A percentile compares a stretch with the other conserved stretches of the same genome.
These are phyloP conservation scores for Columba livia DNA, from an alignment of 2,113 vertebrate species.

Conservation along the genomic window DNA sequence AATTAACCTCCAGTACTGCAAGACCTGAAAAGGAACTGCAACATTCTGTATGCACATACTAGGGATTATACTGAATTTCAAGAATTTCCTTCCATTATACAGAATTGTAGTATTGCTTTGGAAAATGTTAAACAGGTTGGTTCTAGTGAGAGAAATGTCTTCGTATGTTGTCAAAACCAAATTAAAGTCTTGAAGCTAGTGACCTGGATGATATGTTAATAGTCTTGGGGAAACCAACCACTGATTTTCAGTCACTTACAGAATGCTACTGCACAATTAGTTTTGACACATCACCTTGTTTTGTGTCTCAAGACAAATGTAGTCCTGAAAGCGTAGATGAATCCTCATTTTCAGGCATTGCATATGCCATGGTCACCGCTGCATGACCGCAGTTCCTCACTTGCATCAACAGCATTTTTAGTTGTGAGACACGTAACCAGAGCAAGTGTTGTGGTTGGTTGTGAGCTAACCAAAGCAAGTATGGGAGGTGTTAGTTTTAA, in stretches of 20 bases:
- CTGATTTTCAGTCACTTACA: neutral
- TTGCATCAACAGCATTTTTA: neutral
- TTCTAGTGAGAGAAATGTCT: neutral
- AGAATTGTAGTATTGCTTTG: neutral
- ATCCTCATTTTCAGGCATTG: neutral
- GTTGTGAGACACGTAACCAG: neutral
- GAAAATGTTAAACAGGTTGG: neutral
- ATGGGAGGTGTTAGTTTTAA: neutral
- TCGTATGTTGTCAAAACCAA: neutral
- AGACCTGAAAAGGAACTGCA: neutral
- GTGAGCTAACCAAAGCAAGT: neutral
- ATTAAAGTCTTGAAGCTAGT: neutral
- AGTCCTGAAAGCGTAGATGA: neutral
- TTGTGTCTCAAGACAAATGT: neutral
- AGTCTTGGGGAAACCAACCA: neutral
- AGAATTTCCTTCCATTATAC: neutral
- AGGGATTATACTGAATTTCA: neutral
- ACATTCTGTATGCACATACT: neutral
- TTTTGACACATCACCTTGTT: neutral
- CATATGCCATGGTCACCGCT: neutral
- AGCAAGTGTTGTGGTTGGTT: neutral
- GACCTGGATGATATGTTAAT: neutral
- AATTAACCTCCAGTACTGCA: neutral
- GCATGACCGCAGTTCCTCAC: neutral
- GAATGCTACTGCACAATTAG: neutral